Conservation (phyloP, 2,888 invertebrate species). For the Caprella mutica region DNA sequence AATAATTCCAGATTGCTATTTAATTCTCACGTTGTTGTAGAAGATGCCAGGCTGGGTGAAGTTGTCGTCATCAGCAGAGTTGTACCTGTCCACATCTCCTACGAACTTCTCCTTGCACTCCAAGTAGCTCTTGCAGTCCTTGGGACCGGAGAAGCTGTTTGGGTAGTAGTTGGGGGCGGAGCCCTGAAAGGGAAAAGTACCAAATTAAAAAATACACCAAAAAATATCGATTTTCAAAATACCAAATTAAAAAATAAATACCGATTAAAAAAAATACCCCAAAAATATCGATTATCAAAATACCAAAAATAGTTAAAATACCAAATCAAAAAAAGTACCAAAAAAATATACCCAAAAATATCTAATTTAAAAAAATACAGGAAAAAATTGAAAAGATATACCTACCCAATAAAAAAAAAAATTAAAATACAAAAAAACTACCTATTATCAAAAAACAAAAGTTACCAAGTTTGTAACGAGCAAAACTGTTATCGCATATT, state of each 20-base stretch:
- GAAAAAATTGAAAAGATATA: too few relatives aligned
- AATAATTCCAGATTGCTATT: too few relatives aligned
- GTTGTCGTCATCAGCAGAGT: constrained; percentile 78
- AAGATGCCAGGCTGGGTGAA: constrained; percentile 70
- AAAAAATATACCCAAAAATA: too few relatives aligned
- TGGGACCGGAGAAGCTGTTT: constrained; percentile 84
- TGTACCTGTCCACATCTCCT: constrained; percentile 61
- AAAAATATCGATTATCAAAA: too few relatives aligned
- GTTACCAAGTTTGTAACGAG: too few relatives aligned
- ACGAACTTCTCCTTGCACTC: constrained; percentile 52
- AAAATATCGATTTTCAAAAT: background rate
- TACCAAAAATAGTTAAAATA: too few relatives aligned
- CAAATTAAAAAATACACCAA: background rate
- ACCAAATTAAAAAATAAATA: background rate
- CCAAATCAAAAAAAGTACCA: too few relatives aligned
- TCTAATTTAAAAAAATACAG: too few relatives aligned
- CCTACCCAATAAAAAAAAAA: too few relatives aligned
- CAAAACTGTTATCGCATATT: too few relatives aligned
- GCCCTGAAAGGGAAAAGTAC: constrained; percentile 36
- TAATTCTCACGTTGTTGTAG: constrained; percentile 63
- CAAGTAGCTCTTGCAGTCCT: constrained; percentile 50
- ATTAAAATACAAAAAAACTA: too few relatives aligned
- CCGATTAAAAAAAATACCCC: background rate
- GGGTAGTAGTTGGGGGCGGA: constrained; percentile 92
- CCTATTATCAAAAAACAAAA: too few relatives aligned